A percentile compares a stretch with the other conserved stretches of the same genome.
These are phyloP conservation scores for Plumapathes pennacea DNA, from an alignment of 92 coral and sea anemone species.

Conservation along the genomic window DNA sequence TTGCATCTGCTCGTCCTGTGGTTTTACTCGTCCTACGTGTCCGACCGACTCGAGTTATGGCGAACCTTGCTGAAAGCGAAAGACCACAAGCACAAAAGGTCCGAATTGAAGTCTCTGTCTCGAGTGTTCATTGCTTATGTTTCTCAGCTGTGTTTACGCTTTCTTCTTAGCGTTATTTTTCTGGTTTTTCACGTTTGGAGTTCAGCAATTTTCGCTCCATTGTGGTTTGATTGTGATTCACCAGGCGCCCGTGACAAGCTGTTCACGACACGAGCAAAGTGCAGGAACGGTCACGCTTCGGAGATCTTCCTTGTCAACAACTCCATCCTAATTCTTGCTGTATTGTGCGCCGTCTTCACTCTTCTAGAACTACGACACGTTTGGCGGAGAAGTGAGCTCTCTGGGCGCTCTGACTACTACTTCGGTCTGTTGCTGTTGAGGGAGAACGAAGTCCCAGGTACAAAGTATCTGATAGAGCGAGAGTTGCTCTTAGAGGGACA, in stretches of 20 bases:
- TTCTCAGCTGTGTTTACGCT: conserved; percentile 13
- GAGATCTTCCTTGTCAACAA: conserved; percentile 17
- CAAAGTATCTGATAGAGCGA: conserved; percentile 6
- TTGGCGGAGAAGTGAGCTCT: conserved; percentile 27
- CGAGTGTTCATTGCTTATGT: conserved; percentile 21
- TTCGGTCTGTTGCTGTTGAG: conserved; percentile 27
- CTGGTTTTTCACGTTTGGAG: conserved; percentile 14
- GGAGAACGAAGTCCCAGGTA: conserved; percentile 25
- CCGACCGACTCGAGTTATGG: conserved; percentile 29
- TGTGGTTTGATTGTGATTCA: too few species aligned
- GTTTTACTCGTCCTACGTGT: conserved; percentile 23
- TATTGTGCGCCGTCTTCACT: conserved; percentile 10
- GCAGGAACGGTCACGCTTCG: conserved; percentile 30
- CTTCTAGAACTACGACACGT: conserved; percentile 18
- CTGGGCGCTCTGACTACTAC: conserved; percentile 24
- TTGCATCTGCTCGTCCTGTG: conserved; percentile 10
- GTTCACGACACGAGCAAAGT: not conserved
- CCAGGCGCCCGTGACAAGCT: not conserved
- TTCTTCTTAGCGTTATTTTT: conserved; percentile 1
- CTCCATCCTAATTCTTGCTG: conserved; percentile 13
- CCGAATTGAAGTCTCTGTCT: conserved; percentile 23
- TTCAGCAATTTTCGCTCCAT: too few species aligned
- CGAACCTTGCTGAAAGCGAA: conserved; percentile 1
- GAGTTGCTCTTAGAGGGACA: conserved; percentile 38
- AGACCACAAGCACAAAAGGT: conserved; percentile 14